Percentiles rank a stretch among this genome's conserved stretches.
Conservation (phyloP, 2,797 vertebrate species). For the Calcarius lapponicus region DNA sequence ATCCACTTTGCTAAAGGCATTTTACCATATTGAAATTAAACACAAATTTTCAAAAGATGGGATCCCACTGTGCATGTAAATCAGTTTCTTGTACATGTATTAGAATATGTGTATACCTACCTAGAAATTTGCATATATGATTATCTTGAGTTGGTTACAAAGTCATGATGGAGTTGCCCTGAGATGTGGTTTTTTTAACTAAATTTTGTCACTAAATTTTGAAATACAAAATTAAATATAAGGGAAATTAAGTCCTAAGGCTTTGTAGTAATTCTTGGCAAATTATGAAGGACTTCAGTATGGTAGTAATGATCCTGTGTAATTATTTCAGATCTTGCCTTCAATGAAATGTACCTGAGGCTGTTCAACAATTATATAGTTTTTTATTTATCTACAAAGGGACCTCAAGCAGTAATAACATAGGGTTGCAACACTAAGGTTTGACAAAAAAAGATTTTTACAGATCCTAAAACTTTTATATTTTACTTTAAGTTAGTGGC, state of each 20-base stretch:
- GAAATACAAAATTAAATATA: not conserved
- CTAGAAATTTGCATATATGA: not conserved
- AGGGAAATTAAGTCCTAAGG: not conserved
- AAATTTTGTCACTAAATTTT: not conserved
- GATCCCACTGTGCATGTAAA: not conserved
- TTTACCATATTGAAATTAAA: not conserved
- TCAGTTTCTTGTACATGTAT: not conserved
- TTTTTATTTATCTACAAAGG: not conserved
- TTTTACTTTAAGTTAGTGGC: not conserved
- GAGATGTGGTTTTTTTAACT: not conserved
- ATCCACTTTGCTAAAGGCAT: not conserved
- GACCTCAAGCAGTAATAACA: not conserved
- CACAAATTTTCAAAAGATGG: not conserved
- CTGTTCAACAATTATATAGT: not conserved
- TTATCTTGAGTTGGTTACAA: not conserved
- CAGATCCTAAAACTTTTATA: not conserved
- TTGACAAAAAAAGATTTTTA: not conserved
- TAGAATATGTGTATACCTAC: not conserved
- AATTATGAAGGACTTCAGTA: not conserved
- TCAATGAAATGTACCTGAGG: not conserved
- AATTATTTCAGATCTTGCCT: not conserved
- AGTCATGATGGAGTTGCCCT: not conserved
- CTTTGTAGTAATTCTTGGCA: not conserved
- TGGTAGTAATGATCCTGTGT: not conserved
- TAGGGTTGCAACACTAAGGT: not conserved